These are phyloP conservation scores for Sebastes minor DNA, from an alignment of 2,797 vertebrate genomes.

Conservation along the genomic window DNA sequence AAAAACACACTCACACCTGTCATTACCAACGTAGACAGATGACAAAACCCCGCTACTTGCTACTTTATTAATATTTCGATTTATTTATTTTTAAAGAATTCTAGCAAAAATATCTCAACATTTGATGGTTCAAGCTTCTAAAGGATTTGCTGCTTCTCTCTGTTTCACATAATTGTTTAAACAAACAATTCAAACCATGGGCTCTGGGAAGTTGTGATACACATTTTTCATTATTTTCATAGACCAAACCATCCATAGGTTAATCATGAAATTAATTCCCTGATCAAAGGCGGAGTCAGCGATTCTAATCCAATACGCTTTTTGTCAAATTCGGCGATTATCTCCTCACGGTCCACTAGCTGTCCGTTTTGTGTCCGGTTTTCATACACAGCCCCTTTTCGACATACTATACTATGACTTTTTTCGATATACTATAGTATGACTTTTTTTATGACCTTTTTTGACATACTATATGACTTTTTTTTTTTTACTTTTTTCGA, in stretches of 20 bases:
- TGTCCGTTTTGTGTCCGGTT: background rate
- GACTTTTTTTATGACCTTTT: too few species aligned
- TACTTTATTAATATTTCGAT: too few species aligned
- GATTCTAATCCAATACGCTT: too few species aligned
- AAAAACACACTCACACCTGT: slow-evolving; percentile 32
- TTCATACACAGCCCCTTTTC: background rate
- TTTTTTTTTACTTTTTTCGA: too few species aligned
- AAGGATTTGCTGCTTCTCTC: background rate
- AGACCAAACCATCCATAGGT: background rate
- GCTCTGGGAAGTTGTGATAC: background rate
- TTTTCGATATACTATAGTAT: too few species aligned
- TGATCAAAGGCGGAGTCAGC: background rate
- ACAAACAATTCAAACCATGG: background rate
- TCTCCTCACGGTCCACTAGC: rapidly evolving
- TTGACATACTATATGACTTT: too few species aligned
- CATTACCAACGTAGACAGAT: background rate
- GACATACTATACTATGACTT: too few species aligned
- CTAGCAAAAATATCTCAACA: background rate
- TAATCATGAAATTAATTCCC: background rate
- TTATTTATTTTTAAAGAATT: too few species aligned
- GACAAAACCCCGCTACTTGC: background rate
- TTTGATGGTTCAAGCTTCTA: background rate
- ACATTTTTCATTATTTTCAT: background rate
- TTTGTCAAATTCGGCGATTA: too few species aligned
- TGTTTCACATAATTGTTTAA: background rate